phyloP scores from a whole-genome alignment of 2,888 invertebrate species.

The Caenorhabditis sp. region DNA sequence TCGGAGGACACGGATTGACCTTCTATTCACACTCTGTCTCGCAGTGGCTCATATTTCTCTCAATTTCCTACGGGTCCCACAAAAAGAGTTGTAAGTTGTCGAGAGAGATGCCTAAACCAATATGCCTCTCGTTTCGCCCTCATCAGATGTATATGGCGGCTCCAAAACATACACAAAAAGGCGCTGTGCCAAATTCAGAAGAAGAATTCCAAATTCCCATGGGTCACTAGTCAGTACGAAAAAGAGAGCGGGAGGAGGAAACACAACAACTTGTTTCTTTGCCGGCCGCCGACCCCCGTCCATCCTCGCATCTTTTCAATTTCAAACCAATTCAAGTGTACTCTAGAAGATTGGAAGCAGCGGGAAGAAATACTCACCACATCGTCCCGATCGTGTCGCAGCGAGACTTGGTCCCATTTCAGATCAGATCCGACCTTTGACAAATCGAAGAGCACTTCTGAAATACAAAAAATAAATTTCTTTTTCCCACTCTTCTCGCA shows the following conservation, averaged over 20 bases:
- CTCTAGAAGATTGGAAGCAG: slow-evolving; percentile 42
- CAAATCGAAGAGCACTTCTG: slow-evolving; percentile 66
- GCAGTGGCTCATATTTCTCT: slow-evolving; percentile 20
- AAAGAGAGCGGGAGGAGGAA: slow-evolving; percentile 9
- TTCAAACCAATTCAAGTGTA: slow-evolving; percentile 51
- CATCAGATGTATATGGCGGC: slow-evolving; percentile 33
- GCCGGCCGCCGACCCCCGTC: slow-evolving; percentile 13
- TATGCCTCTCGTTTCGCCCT: slow-evolving; percentile 29
- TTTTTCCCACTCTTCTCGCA: slow-evolving; percentile 37
- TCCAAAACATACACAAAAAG: slow-evolving; percentile 12
- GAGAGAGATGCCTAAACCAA: slow-evolving; percentile 8
- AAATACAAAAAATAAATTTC: too few species aligned
- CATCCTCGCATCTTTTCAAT: slow-evolving; percentile 44
- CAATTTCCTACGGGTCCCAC: too few species aligned
- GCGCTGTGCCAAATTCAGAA: background rate
- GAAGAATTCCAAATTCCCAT: slow-evolving; percentile 29
- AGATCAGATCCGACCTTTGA: slow-evolving; percentile 53
- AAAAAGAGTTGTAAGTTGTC: background rate
- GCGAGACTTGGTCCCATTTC: slow-evolving; percentile 57
- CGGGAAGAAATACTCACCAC: slow-evolving; percentile 44
- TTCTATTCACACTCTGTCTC: background rate
- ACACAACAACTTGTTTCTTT: slow-evolving; percentile 50
- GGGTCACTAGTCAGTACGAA: slow-evolving; percentile 25
- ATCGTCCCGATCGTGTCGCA: slow-evolving; percentile 55
- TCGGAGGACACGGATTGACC: slow-evolving; percentile 11